These are phyloP conservation scores for Pseudomyrmex gracilis DNA, from an alignment of 1,140 invertebrate species.

Conservation along the genomic window DNA sequence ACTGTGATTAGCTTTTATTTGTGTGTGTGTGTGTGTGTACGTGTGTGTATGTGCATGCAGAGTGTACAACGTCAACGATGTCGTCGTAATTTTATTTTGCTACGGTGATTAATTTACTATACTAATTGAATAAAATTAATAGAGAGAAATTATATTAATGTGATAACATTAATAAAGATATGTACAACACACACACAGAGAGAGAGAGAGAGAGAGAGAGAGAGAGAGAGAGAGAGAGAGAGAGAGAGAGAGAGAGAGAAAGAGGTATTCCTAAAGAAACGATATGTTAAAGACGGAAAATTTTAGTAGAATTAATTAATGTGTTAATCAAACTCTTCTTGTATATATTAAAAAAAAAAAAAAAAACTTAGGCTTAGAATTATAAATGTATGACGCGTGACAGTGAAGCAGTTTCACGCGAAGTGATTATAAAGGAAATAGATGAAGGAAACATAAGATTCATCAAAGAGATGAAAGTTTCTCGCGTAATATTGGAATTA, in stretches of 20 bases:
- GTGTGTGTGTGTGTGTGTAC: not conserved
- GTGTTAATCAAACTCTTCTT: too few species aligned
- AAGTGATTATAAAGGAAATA: constrained; percentile 30
- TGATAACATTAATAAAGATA: too few species aligned
- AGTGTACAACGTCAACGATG: not conserved
- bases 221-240: not conserved
- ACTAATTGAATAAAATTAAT: constrained; percentile 5
- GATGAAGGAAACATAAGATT: constrained; percentile 40
- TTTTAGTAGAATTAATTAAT: too few species aligned
- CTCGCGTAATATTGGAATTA: constrained; percentile 54
- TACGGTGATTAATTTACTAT: constrained; percentile 35
- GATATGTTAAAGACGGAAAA: too few species aligned
- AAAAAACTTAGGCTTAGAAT: not conserved
- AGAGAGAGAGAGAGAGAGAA: not conserved
- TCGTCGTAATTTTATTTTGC: constrained; percentile 47
- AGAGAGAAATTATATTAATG: not conserved
- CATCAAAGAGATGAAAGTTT: constrained; percentile 52
- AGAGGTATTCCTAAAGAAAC: not conserved
- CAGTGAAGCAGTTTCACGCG: constrained; percentile 24
- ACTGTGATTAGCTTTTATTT: constrained; percentile 53
- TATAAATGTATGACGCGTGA: constrained; percentile 25
- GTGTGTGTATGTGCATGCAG: not conserved
- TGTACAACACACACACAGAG: not conserved
- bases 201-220: not conserved
- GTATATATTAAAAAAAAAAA: not conserved